phyloP scores from a whole-genome alignment of 1,140 invertebrate species.

The Trichogramma pretiosum region DNA sequence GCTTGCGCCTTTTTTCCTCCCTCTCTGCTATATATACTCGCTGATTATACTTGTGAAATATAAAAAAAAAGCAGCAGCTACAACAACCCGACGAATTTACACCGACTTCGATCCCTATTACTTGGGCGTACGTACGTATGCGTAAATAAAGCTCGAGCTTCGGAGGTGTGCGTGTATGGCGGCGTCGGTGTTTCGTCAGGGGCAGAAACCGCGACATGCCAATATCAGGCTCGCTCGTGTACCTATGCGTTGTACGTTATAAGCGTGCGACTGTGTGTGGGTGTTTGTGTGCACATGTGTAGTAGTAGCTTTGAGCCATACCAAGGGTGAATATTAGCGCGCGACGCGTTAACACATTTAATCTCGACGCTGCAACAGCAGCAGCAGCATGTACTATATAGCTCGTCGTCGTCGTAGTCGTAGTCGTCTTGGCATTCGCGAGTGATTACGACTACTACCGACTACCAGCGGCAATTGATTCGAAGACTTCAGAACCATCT shows the following conservation, averaged over 20 bases:
- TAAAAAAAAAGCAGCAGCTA: too few species aligned
- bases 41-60: too few species aligned
- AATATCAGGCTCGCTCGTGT: constrained; percentile 2
- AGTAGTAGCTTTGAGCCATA: not conserved
- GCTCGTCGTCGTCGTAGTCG: not conserved
- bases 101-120: too few species aligned
- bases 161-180: not conserved
- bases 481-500: constrained; percentile 7
- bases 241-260: not conserved
- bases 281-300: not conserved
- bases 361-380: too few species aligned
- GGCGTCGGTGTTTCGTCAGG: not conserved
- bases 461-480: not conserved
- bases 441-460: not conserved
- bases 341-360: not conserved
- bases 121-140: too few species aligned
- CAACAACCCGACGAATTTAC: too few species aligned
- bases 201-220: constrained; percentile 4
- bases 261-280: not conserved
- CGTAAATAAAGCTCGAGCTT: too few species aligned
- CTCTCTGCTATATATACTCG: too few species aligned
- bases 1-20: too few species aligned
- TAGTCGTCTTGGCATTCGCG: not conserved
- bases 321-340: not conserved
- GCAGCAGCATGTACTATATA: not conserved